Percentiles rank a stretch among this genome's conserved stretches.
Conservation (phyloP, 2,888 invertebrate genomes). For the Meta bourneti region DNA sequence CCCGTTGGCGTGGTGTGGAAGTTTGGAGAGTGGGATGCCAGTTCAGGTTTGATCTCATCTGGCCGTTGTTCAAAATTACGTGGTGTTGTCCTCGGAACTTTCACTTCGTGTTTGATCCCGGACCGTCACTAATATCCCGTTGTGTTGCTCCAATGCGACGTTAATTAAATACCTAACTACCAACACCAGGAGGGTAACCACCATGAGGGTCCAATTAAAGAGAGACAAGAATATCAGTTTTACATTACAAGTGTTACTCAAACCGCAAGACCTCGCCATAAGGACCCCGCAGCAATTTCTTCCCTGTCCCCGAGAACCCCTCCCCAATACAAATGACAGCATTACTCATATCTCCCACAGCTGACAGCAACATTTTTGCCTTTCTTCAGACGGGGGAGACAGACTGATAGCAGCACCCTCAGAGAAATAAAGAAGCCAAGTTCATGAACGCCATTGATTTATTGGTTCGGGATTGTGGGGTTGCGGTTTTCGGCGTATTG, state of each 20-base stretch:
- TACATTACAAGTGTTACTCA: background rate
- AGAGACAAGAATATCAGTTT: background rate
- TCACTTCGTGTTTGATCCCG: too few relatives aligned
- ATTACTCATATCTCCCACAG: slow-evolving; percentile 11
- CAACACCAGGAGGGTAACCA: too few relatives aligned
- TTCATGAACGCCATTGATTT: slow-evolving; percentile 12
- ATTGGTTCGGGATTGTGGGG: background rate
- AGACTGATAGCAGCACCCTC: background rate
- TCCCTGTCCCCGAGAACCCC: background rate
- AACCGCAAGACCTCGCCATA: too few relatives aligned
- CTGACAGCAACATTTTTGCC: slow-evolving; percentile 14
- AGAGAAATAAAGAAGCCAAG: background rate
- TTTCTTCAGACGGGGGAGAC: background rate
- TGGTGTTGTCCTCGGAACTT: too few relatives aligned
- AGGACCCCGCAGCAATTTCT: background rate
- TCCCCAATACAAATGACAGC: slow-evolving; percentile 9
- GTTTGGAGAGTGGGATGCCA: too few relatives aligned
- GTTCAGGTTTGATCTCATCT: too few relatives aligned
- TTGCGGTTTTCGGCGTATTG: slow-evolving; percentile 13
- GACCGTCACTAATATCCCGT: too few relatives aligned
- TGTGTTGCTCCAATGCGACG: too few relatives aligned
- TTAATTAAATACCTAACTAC: too few relatives aligned
- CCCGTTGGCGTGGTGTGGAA: too few relatives aligned
- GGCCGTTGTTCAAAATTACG: too few relatives aligned
- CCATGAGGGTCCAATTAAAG: too few relatives aligned